Conservation (phyloP, 2,888 invertebrate species). For the Lomographa bimaculata region DNA sequence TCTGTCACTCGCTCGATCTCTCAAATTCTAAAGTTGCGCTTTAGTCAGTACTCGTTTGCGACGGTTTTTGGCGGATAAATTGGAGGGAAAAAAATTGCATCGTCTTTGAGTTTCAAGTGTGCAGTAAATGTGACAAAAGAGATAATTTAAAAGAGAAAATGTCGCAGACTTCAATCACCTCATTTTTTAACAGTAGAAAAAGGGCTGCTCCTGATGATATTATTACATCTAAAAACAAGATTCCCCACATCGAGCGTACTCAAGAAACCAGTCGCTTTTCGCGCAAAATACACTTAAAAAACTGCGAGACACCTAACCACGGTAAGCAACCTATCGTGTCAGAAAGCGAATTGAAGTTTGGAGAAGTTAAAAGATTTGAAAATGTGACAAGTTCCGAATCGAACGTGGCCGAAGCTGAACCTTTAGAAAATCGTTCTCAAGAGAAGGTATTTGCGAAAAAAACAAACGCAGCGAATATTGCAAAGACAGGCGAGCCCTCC, state of each 20-base stretch:
- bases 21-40: too few relatives aligned
- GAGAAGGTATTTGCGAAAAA: constrained; percentile 59
- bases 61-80: too few relatives aligned
- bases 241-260: constrained; percentile 56
- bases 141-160: too few relatives aligned
- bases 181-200: constrained; percentile 90
- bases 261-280: constrained; percentile 49
- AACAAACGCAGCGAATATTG: constrained; percentile 53
- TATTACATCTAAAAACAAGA: constrained; percentile 79
- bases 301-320: too few relatives aligned
- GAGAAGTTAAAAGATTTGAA: constrained; percentile 22
- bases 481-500: constrained; percentile 39
- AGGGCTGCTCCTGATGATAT: constrained; percentile 88
- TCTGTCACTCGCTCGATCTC: too few relatives aligned
- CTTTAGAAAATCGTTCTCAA: constrained; percentile 18
- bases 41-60: too few relatives aligned
- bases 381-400: constrained; percentile 14
- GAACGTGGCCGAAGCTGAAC: constrained; percentile 14
- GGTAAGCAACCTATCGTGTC: too few relatives aligned
- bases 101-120: too few relatives aligned
- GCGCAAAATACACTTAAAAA: constrained; percentile 30
- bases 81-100: constrained; percentile 52
- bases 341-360: not conserved
- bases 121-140: too few relatives aligned
- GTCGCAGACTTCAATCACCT: constrained; percentile 90